Evolutionary conservation across 2,797 vertebrate genomes (phyloP).

Genomic region (Falco biarmicus): DNA sequence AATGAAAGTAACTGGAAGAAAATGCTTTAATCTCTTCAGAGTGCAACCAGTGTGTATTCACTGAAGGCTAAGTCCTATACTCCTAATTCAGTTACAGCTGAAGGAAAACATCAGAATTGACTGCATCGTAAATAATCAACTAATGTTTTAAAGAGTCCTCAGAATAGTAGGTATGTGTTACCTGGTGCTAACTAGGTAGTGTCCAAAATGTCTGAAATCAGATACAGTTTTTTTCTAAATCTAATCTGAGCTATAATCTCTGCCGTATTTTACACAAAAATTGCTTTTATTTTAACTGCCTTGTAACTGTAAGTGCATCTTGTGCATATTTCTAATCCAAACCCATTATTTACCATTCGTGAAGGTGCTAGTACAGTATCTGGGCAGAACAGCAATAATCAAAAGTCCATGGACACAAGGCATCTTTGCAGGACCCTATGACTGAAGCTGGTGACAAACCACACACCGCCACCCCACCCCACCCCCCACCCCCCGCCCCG

Average conservation of each 20-base stretch:
- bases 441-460: not conserved
- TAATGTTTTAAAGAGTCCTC: not conserved
- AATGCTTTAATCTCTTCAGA: not conserved
- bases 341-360: not conserved
- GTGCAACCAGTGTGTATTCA: not conserved
- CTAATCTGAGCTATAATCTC: not conserved
- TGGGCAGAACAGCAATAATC: not conserved
- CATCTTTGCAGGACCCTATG: not conserved
- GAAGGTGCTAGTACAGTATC: fast-evolving
- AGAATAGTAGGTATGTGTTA: not conserved
- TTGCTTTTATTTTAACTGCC: not conserved
- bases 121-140: not conserved
- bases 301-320: not conserved
- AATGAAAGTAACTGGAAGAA: not conserved
- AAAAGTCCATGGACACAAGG: not conserved
- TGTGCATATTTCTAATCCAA: not conserved
- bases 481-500: not conserved
- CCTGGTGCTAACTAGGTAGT: not conserved
- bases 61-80: not conserved
- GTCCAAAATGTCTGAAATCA: not conserved
- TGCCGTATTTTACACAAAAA: not conserved
- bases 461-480: not conserved
- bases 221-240: not conserved
- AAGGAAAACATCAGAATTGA: not conserved
- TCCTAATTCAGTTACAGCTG: not conserved